Evolutionary conservation across 2,888 invertebrate genomes (phyloP).

Genomic region (Trichogramma dendrolimi): DNA sequence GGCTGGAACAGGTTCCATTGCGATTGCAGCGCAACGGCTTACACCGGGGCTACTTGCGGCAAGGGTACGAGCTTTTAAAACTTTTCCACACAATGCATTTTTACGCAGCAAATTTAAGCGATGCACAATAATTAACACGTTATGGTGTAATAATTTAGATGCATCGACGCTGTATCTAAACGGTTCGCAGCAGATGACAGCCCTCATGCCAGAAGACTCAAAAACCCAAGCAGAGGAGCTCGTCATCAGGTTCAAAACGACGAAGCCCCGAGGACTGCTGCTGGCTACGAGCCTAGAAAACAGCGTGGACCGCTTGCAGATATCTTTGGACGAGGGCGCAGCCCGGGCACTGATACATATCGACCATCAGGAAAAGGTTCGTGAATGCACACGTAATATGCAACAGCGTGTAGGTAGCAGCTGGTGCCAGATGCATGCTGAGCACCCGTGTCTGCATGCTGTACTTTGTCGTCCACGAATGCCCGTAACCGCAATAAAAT

Average conservation of each 20-base stretch:
- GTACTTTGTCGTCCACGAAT: too few species aligned
- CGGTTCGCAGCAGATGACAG: constrained; percentile 81
- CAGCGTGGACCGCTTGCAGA: constrained; percentile 77
- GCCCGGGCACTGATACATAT: constrained; percentile 77
- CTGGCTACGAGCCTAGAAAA: constrained; percentile 75
- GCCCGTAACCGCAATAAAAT: too few species aligned
- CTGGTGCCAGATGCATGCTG: too few species aligned
- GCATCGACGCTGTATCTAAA: constrained; percentile 84
- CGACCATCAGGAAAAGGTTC: constrained; percentile 79
- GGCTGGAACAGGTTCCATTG: constrained; percentile 95
- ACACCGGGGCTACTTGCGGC: constrained; percentile 87
- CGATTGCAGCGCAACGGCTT: constrained; percentile 85
- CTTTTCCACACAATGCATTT: background rate
- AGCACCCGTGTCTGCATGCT: too few species aligned
- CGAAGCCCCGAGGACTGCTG: constrained; percentile 70
- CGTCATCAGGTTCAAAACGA: constrained; percentile 79
- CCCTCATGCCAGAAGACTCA: constrained; percentile 69
- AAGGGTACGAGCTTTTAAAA: constrained; percentile 58
- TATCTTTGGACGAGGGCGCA: constrained; percentile 79
- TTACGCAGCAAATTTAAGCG: too few species aligned
- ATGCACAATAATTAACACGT: background rate
- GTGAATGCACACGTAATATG: constrained; percentile 13
- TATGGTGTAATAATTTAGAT: constrained; percentile 54
- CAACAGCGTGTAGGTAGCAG: too few species aligned
- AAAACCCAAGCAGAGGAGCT: constrained; percentile 87